phyloP scores from a whole-genome alignment of 2,888 invertebrate species.

The Hermodice carunculata region DNA sequence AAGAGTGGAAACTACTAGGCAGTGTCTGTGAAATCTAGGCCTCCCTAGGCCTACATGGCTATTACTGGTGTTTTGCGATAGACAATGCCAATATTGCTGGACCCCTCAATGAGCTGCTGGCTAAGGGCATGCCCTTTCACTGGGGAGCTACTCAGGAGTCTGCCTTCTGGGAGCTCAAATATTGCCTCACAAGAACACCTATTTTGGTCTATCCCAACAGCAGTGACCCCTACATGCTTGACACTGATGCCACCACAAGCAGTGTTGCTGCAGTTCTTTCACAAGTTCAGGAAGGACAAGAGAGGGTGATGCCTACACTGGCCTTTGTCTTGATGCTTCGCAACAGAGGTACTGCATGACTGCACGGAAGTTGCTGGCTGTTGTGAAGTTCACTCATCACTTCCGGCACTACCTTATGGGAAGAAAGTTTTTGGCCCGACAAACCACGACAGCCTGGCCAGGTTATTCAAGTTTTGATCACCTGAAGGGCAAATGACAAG shows the following conservation, averaged over 20 bases:
- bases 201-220: constrained; percentile 14
- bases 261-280: constrained; percentile 41
- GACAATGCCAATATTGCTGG: too few relatives aligned
- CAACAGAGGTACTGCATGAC: constrained; percentile 36
- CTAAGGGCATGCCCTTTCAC: constrained; percentile 6
- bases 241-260: constrained; percentile 38
- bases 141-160: constrained; percentile 8
- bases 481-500: constrained; percentile 27
- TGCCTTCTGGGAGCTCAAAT: constrained; percentile 31
- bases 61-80: too few relatives aligned
- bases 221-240: too few relatives aligned
- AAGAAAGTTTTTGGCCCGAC: constrained; percentile 20
- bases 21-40: not conserved
- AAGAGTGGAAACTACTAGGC: not conserved
- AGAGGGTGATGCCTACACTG: constrained; percentile 19
- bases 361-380: constrained; percentile 32
- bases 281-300: too few relatives aligned
- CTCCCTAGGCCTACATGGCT: too few relatives aligned
- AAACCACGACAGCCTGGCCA: constrained; percentile 38
- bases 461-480: constrained; percentile 28
- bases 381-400: constrained; percentile 33
- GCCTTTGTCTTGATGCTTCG: too few relatives aligned
- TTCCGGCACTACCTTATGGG: constrained; percentile 42
- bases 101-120: too few relatives aligned
- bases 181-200: constrained; percentile 20